Evolutionary conservation across 64 coral and sea anemone species (phyloP), one percentile per base, ranked within the genome.

Genomic region (Catalaphyllia jardinei): DNA sequence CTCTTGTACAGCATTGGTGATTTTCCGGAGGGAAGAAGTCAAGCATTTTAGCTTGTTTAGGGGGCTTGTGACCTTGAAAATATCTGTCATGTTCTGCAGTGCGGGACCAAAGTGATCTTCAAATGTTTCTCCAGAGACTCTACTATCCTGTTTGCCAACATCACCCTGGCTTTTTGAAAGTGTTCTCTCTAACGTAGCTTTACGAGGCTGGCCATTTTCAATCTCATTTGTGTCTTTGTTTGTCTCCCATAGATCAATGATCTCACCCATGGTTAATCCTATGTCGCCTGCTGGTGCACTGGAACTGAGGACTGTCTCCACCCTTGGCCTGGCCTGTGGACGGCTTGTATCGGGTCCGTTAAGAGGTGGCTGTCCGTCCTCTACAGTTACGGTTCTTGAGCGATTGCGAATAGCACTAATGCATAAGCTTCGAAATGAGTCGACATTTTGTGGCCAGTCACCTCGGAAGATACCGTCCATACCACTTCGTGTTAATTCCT

Each of bases 101-200:
- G 94, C 94, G 19, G 97, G 94, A 73, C 97, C 97, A 89, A 99
- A 99, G 52, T 95, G 88, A 51, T 95, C 91, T 62, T 95, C 91
- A 86, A 99, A 99, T 0, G 90, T 99, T 54, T 93, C 91, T 13
- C 60, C 52, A 16, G 60, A 75, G 20, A 74, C 61, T 14, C 62
- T 42, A 18, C 72, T 64, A 29, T 57, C 79, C 22, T 60, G 74
- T 30, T 10, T 67, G 83, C 49, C 65, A 33, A 96, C 18, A 4
- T 96, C 59, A 74, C 78, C 49, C 10, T 90, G 50, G 65, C 94
- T 96, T 63, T 93, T 96, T 38, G 94, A 93, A 30, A 71, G 77
- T 9, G 29, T 78, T 62, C 75, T 86, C 22, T 5, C 73, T 60
- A 73, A 87, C 8, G 54, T 77, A 18, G 59, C 13, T 31, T 72